Evolutionary conservation across 2,888 invertebrate species (phyloP).

Genomic region (Mimachlamys varia): DNA sequence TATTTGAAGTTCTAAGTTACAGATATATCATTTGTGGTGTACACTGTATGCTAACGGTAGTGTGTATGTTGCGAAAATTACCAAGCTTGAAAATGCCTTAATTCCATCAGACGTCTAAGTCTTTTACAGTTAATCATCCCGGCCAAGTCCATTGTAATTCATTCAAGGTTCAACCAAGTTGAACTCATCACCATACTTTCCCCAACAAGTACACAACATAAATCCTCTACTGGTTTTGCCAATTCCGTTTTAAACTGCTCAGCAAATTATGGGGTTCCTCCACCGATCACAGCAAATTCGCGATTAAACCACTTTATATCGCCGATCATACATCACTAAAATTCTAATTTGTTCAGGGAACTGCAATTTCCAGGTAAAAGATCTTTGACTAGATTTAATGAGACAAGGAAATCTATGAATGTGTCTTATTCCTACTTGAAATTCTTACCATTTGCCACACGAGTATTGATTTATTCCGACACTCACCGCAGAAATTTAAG

Average conservation of each 20-base stretch:
- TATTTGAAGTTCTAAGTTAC: neutral
- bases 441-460: neutral
- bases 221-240: neutral
- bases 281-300: neutral
- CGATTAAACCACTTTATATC: neutral
- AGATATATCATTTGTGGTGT: neutral
- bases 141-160: neutral
- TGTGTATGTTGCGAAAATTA: neutral
- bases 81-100: neutral
- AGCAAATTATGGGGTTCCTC: neutral
- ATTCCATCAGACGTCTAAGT: neutral
- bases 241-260: slow-evolving; percentile 17
- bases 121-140: neutral
- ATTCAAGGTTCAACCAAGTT: neutral
- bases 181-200: neutral
- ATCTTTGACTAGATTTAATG: neutral
- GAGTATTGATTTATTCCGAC: neutral
- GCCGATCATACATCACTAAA: slow-evolving; percentile 2
- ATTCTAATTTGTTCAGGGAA: neutral
- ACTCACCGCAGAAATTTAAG: neutral
- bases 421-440: neutral
- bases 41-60: neutral
- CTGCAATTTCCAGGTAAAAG: slow-evolving; percentile 5
- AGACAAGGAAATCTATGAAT: slow-evolving; percentile 29
- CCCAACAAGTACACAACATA: slow-evolving; percentile 3